Evolutionary conservation across 1,140 invertebrate species (phyloP), one percentile per base, ranked within the genome.

Genomic region (Nomia melanderi): DNA sequence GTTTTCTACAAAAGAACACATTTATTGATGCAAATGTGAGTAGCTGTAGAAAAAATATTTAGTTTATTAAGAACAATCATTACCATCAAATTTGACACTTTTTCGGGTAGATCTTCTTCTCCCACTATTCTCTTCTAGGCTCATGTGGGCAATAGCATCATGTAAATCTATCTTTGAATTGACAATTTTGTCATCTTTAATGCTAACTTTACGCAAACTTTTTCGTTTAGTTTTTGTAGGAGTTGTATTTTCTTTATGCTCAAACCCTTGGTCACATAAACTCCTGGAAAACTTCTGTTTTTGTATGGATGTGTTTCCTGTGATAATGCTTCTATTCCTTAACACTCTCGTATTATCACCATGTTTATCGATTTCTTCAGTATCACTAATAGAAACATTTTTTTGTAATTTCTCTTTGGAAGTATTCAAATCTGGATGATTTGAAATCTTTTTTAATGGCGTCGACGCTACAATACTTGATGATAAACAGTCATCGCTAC

Each of bases 61-160:
- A 12, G 14, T 73, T 41, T 82, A 17, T 36, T 20, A 53, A 31
- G 23, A 64, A 76, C 66, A 17, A 54, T 44, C 2, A 17, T 66
- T 77, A 81, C 83, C 79, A 71, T 59, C 65, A 57, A 88, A 87
- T 65, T 65, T 70, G 14, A 86, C 81, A 31, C 78, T 85, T n/a
- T 27, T 62, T 79, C 77, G 87, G 33, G 78, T 78, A 17, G 79
- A 50, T 14, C 73, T 77, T 20, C 60, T 74, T 1, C 53, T 78
- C 11, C 29, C 11, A n/a, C 3, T 20, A 39, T 56, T 53, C 8
- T 74, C 57, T 31, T 59, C 62, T 20, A 65, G 33, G 57, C 17
- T 23, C 7, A 11, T 56, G 11, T 59, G 56, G 20, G 66, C 8
- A 4, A 44, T 25, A 6, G n/a, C 33, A 14, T 1, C 64, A 17